Evolutionary conservation across 2,888 invertebrate genomes (phyloP), one percentile per base, ranked within the genome.

Genomic region (Sminthurinus aureus): DNA sequence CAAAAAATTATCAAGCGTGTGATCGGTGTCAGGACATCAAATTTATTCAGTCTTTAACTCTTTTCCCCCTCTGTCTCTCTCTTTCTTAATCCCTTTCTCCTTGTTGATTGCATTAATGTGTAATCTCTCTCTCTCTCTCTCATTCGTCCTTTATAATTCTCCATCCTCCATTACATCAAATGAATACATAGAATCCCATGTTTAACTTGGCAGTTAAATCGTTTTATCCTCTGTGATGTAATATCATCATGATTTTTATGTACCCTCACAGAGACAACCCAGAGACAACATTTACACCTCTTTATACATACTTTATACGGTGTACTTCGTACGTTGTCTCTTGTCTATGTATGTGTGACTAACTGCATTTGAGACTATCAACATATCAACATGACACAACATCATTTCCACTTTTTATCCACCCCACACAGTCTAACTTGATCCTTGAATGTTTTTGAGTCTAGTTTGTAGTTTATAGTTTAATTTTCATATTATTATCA

Each of bases 1-100:
- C 71, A 83, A 84, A 83, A 84, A 83, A 84, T 85, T 85, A 86
- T 84, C 84, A 84, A 83, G 86, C 85, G 84, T 84, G 85, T 85
- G 84, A 86, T 86, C 86, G 82, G 83, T 84, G 85, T 84, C 83
- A 84, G 79, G 83, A 78, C 81, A 81, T 80, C 67, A 38, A 52
- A 82, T 82, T 75, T 82, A 76, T 82, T 82, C 67, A 67, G n/a
- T 76, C 76, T 76, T 76, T 58, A 76, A 52, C 76, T 76, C 76
- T 76, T 52, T 76, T 24, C 20, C 58, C 51, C 18, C 20, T 50
- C 38, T 51, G n/a, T 75, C 18, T 51, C n/a, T 51, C 50, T 73
- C 26, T 24, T 20, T 26, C n/a, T 18, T 50, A 18, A 15, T 18
- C 75, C 38, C 51, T n/a, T 13, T 75, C 75, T 13, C 50, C 75